Evolutionary conservation across 2,113 vertebrate species (phyloP).

Genomic region (Geococcyx californianus): DNA sequence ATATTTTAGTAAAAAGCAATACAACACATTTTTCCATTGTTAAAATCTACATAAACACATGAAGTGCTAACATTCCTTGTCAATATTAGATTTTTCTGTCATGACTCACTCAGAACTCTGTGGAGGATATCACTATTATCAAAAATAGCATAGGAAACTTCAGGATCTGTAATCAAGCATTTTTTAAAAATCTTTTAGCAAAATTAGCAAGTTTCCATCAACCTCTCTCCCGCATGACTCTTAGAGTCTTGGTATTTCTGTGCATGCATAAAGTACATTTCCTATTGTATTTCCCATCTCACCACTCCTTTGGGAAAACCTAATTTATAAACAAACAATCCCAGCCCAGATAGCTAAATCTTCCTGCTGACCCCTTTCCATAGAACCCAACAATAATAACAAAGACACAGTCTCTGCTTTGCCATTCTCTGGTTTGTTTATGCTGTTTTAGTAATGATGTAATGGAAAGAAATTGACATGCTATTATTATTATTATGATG

Average conservation of each 20-base stretch:
- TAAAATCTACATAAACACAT: background rate
- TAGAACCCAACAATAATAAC: background rate
- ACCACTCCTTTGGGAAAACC: conserved; percentile 64
- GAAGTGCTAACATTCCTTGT: background rate
- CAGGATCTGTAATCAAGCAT: background rate
- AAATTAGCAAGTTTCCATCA: conserved; percentile 65
- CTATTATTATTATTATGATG: conserved; percentile 39
- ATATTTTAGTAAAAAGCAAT: background rate
- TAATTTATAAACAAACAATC: conserved; percentile 63
- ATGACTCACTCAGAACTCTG: conserved; percentile 42
- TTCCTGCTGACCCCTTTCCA: conserved; percentile 7
- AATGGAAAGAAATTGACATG: conserved; percentile 73
- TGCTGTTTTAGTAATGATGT: conserved; percentile 66
- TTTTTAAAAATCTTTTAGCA: conserved; percentile 15
- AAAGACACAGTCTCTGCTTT: background rate
- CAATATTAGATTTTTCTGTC: conserved; percentile 18
- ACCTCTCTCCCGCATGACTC: conserved; percentile 3
- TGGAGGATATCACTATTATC: conserved; percentile 28
- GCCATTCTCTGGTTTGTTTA: conserved; percentile 50
- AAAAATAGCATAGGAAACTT: conserved; percentile 66
- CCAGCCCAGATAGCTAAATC: conserved; percentile 45
- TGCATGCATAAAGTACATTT: conserved; percentile 52
- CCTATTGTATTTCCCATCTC: conserved; percentile 67
- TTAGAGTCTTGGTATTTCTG: conserved; percentile 50
- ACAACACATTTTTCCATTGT: background rate